Conservation (phyloP, 2,797 vertebrate genomes). For the Hoplostethus mediterraneus region DNA sequence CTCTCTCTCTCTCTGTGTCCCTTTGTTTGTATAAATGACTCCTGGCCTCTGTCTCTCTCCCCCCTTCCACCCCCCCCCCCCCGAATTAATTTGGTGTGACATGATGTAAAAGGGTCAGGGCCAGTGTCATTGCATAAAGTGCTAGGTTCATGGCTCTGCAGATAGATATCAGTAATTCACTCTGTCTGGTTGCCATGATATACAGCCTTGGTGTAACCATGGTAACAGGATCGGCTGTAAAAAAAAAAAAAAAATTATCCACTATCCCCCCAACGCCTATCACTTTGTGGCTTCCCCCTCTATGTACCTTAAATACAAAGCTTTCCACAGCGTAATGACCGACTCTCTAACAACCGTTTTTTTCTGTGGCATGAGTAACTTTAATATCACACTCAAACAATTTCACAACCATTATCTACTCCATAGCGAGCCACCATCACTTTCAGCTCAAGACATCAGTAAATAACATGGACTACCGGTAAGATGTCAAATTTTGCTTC, state of each 20-base stretch:
- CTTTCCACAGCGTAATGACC: background rate
- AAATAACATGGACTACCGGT: background rate
- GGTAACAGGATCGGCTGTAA: slow-evolving; percentile 67
- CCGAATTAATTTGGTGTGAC: slow-evolving; percentile 6
- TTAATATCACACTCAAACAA: background rate
- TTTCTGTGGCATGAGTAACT: background rate
- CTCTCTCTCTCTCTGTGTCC: background rate
- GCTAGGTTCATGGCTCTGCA: slow-evolving; percentile 19
- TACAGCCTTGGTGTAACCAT: slow-evolving; percentile 67
- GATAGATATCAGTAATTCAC: slow-evolving; percentile 38
- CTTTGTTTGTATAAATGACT: background rate
- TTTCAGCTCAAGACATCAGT: background rate
- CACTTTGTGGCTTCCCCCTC: slow-evolving; percentile 3
- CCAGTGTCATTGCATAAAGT: background rate
- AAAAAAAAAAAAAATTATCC: slow-evolving; percentile 20
- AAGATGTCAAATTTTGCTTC: too few species aligned
- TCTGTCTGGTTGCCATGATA: slow-evolving; percentile 49
- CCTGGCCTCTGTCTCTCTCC: background rate
- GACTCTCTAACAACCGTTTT: background rate
- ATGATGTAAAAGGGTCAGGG: slow-evolving; percentile 1
- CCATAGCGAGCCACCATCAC: background rate
- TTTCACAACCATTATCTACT: background rate
- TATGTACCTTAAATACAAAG: background rate
- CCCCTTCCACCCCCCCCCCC: background rate
- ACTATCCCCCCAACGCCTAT: slow-evolving; percentile 8